phyloP scores from a whole-genome alignment of 2,888 invertebrate genomes.

The Sicus ferrugineus region DNA sequence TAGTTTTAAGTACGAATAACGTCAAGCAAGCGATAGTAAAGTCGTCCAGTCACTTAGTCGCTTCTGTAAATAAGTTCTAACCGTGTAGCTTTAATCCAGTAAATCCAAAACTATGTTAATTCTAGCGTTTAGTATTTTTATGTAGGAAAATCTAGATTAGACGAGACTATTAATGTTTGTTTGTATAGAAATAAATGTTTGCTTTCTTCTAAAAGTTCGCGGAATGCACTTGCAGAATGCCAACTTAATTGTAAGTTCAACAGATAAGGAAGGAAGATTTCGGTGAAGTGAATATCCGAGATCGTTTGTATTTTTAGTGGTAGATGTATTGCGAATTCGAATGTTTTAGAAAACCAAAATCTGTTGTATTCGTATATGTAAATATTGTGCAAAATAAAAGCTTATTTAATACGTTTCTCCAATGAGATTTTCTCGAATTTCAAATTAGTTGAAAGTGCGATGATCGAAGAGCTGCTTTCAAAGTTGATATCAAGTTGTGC shows the following conservation, averaged over 20 bases:
- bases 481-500: too few relatives aligned
- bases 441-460: neutral
- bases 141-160: too few relatives aligned
- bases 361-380: neutral
- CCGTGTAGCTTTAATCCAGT: slow-evolving; percentile 16
- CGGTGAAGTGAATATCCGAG: neutral
- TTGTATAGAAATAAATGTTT: neutral
- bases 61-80: slow-evolving; percentile 20
- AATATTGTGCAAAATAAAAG: neutral
- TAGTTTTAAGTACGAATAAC: neutral
- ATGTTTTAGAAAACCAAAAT: neutral
- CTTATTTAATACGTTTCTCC: neutral
- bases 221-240: neutral
- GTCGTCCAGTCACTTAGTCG: slow-evolving; percentile 7
- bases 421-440: neutral
- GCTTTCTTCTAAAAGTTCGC: neutral
- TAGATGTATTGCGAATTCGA: neutral
- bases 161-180: too few relatives aligned
- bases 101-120: slow-evolving; percentile 13
- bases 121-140: neutral
- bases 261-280: neutral
- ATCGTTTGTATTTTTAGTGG: neutral
- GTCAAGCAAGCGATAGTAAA: neutral
- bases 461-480: too few relatives aligned
- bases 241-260: too few relatives aligned